These are phyloP conservation scores for Falcaria lacertinaria DNA, from an alignment of 2,888 invertebrate genomes.

Conservation along the genomic window DNA sequence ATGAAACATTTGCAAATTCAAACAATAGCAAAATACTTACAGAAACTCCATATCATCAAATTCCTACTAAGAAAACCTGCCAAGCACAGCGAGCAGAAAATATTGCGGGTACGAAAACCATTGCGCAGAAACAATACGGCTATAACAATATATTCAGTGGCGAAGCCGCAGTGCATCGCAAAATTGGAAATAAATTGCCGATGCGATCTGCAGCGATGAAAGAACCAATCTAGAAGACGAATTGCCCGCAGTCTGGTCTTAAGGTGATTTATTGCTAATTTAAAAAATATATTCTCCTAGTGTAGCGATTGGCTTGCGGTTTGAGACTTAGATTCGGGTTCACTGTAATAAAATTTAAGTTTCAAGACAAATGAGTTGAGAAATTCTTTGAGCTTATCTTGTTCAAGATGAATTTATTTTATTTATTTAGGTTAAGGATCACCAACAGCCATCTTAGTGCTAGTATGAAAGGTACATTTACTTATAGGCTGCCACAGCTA, in stretches of 20 bases:
- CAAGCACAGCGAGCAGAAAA: background rate
- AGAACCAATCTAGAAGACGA: constrained; percentile 8
- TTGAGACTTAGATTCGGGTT: background rate
- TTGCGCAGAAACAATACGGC: constrained; percentile 2
- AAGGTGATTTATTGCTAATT: constrained; percentile 1
- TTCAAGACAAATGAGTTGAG: background rate
- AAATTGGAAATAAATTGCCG: constrained; percentile 10
- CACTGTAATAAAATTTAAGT: too few species aligned
- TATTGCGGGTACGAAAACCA: background rate
- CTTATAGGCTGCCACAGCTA: too few species aligned
- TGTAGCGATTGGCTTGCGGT: background rate
- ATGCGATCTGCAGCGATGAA: constrained; percentile 3
- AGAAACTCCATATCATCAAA: background rate
- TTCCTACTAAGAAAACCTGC: background rate
- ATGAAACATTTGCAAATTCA: background rate
- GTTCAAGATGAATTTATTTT: too few species aligned
- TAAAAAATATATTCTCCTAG: background rate
- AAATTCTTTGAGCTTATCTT: background rate
- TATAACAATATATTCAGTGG: constrained; percentile 3
- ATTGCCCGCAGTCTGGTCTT: background rate
- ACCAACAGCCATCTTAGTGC: too few species aligned
- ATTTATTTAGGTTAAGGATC: too few species aligned
- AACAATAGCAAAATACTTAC: background rate
- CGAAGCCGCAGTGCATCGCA: constrained; percentile 6
- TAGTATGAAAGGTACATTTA: too few species aligned